A percentile compares a stretch with the other conserved stretches of the same genome.
Conservation (phyloP, 2,888 invertebrate genomes). For the Capitulum mitella region DNA sequence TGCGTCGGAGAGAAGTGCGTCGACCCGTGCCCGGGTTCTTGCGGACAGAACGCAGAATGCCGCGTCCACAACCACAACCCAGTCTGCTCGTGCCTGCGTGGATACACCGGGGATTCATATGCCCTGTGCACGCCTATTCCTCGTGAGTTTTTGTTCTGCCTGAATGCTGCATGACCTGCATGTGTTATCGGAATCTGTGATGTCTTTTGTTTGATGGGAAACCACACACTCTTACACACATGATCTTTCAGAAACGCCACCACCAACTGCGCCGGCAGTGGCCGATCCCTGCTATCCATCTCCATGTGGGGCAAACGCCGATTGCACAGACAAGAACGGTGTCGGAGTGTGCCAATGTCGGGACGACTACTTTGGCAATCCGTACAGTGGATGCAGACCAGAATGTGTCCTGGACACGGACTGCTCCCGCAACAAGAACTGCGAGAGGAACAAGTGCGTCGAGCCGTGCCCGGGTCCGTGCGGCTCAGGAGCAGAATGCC, state of each 20-base stretch:
- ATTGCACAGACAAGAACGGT: constrained; percentile 65
- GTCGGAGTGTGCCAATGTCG: constrained; percentile 75
- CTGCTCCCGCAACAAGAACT: constrained; percentile 70
- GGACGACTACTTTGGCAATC: constrained; percentile 50
- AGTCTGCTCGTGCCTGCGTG: constrained; percentile 62
- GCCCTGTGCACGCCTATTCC: constrained; percentile 57
- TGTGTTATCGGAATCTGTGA: too few relatives aligned
- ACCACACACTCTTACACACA: too few relatives aligned
- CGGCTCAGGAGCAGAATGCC: constrained; percentile 38
- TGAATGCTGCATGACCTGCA: too few relatives aligned
- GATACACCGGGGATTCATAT: constrained; percentile 70
- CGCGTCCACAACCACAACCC: constrained; percentile 60
- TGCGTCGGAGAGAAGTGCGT: constrained; percentile 59
- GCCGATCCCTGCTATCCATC: constrained; percentile 66
- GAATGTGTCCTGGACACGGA: constrained; percentile 72
- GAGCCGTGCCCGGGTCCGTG: constrained; percentile 53
- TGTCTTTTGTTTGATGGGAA: too few relatives aligned
- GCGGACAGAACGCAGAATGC: constrained; percentile 59
- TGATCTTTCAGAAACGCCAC: constrained; percentile 67
- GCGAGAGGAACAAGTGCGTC: constrained; percentile 59
- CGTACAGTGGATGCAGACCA: constrained; percentile 64
- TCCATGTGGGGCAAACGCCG: constrained; percentile 77
- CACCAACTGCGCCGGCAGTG: constrained; percentile 25
- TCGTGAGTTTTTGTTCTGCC: too few relatives aligned
- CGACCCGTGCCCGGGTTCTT: constrained; percentile 54